Evolutionary conservation across 1,140 invertebrate species (phyloP).

Genomic region (Chrysomallon squamiferum): DNA sequence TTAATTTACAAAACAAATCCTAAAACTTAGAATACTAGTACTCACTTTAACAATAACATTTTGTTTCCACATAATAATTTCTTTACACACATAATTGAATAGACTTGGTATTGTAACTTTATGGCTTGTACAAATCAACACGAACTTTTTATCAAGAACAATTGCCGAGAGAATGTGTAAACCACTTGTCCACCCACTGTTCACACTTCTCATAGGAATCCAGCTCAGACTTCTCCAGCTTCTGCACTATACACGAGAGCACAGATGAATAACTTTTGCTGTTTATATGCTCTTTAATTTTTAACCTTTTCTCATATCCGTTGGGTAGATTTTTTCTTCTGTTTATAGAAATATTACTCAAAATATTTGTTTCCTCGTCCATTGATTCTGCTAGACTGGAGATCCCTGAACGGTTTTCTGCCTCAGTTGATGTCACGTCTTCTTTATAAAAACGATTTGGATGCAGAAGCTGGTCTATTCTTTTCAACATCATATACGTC

Average conservation of each 20-base stretch:
- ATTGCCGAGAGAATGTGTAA: background rate
- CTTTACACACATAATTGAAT: no score
- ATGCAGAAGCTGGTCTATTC: slow-evolving; percentile 1
- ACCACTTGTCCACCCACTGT: background rate
- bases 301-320: background rate
- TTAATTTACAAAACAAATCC: no score
- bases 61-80: no score
- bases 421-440: no score
- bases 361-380: background rate
- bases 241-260: background rate
- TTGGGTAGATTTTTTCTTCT: background rate
- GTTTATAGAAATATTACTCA: background rate
- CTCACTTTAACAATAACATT: no score
- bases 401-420: no score
- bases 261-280: background rate
- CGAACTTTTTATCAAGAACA: no score
- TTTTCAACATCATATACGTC: background rate
- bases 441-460: background rate
- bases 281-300: background rate
- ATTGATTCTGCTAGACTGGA: background rate
- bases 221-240: background rate
- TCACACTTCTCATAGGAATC: background rate
- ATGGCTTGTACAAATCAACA: no score
- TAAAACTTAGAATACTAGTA: no score
- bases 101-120: no score